A percentile compares a stretch with the other conserved stretches of the same genome.
These are phyloP conservation scores for Syngnathoides biaculeatus DNA, from an alignment of 2,113 vertebrate species.

Conservation along the genomic window DNA sequence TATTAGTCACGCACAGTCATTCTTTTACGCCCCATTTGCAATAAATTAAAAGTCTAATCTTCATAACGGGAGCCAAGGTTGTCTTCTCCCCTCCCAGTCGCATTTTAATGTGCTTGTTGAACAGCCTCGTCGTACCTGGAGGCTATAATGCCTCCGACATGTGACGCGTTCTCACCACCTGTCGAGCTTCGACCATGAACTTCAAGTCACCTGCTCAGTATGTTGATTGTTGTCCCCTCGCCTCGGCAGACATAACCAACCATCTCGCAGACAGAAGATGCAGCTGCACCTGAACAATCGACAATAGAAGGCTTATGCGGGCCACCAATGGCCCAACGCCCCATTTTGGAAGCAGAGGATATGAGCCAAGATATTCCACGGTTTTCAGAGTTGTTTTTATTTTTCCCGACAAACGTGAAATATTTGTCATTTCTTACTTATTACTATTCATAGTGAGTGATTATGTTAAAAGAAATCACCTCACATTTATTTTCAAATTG, in stretches of 20 bases:
- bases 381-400: conserved; percentile 56
- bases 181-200: conserved; percentile 51
- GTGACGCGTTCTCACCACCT: conserved; percentile 47
- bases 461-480: background rate
- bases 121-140: conserved; percentile 32
- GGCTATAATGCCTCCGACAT: conserved; percentile 29
- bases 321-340: conserved; percentile 45
- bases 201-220: conserved; percentile 37
- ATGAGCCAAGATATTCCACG: conserved; percentile 54
- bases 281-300: conserved; percentile 70
- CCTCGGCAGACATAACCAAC: conserved; percentile 46
- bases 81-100: conserved; percentile 29
- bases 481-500: background rate
- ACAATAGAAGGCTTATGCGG: conserved; percentile 70
- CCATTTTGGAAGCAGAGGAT: conserved; percentile 50
- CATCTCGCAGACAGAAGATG: conserved; percentile 57
- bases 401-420: background rate
- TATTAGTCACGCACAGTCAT: conserved; percentile 10
- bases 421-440: background rate
- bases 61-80: conserved; percentile 29
- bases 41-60: conserved; percentile 42
- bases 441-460: background rate
- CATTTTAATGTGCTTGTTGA: conserved; percentile 31
- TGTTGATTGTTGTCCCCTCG: conserved; percentile 50
- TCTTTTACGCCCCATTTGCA: conserved; percentile 34